Evolutionary conservation across 2,888 invertebrate genomes (phyloP), one percentile per base, ranked within the genome.

Genomic region (Chorisops tibialis): DNA sequence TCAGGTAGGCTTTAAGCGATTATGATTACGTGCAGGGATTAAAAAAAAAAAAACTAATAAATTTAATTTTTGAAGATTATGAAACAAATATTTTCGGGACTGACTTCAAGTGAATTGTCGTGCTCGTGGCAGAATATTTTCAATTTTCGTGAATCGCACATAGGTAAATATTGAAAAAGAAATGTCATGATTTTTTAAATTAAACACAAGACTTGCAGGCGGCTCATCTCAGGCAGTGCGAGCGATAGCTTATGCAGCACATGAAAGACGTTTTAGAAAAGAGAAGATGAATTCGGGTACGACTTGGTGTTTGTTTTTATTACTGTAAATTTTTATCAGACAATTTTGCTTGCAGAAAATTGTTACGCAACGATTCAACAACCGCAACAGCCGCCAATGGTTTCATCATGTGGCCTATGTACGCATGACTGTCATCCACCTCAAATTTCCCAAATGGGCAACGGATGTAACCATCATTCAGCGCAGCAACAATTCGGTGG

Each of bases 51-150:
- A n/a, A 30, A 30, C 30, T 30, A 1, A 41, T n/a, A 41, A 37
- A 37, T 6, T 37, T 37, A 6, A 37, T 37, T 37, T 37, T 37
- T 37, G 7, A 37, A 89, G 88, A 88, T 92, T 71, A 82, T 92
- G 79, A 87, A 87, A 63, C 70, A 74, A 63, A 83, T 86, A 64
- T 87, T 91, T 68, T 87, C 88, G 83, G 89, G 90, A 72, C 81
- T 85, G 39, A 82, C 87, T 18, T 83, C 86, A 56, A 77, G 82
- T 61, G 74, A 77, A 18, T 79, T 83, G 5, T 74, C 75, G 39
- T 80, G 79, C 67, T 78, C 82, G 58, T 92, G 90, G 89, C 76
- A 83, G 39, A 88, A 88, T 66, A 84, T 92, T 35, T 79, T 72
- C 59, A 72, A 73, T 30, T 75, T 73, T 68, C 71, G 78, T 7